Percentiles rank a stretch among this genome's conserved stretches.
These are phyloP conservation scores for Drosophila neotestacea DNA, from an alignment of 2,888 invertebrate species.

Conservation along the genomic window DNA sequence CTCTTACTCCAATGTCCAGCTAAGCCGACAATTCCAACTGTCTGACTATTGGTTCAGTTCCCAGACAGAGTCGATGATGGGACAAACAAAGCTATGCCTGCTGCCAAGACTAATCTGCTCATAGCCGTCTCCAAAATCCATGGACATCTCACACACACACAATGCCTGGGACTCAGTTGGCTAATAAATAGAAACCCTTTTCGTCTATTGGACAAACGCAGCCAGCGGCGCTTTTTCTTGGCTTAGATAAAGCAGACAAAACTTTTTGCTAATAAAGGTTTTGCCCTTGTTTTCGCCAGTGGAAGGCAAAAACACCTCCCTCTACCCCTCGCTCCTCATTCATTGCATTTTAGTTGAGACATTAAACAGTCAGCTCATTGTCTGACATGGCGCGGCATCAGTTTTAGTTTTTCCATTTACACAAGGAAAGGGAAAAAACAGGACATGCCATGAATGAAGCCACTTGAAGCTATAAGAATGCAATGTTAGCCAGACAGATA, in stretches of 20 bases:
- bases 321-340: not conserved
- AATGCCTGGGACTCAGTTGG: slow-evolving; percentile 36
- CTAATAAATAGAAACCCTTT: slow-evolving; percentile 77
- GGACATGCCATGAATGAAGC: slow-evolving; percentile 66
- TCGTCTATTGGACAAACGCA: slow-evolving; percentile 58
- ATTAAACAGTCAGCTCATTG: slow-evolving; percentile 80
- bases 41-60: slow-evolving; percentile 18
- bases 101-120: slow-evolving; percentile 49
- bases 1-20: slow-evolving; percentile 24
- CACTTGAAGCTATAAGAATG: slow-evolving; percentile 77
- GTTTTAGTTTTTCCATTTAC: slow-evolving; percentile 67
- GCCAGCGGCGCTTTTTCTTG: slow-evolving; percentile 66
- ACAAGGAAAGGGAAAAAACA: slow-evolving; percentile 21
- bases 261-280: slow-evolving; percentile 76
- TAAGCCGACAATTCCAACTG: slow-evolving; percentile 52
- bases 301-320: not conserved
- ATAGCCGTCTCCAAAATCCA: slow-evolving; percentile 16
- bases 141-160: not conserved
- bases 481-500: slow-evolving; percentile 45
- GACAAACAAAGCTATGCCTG: slow-evolving; percentile 17
- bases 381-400: slow-evolving; percentile 66
- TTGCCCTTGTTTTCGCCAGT: slow-evolving; percentile 66
- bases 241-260: slow-evolving; percentile 49
- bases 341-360: slow-evolving; percentile 39
- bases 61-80: slow-evolving; percentile 13